Evolutionary conservation across 2,797 vertebrate genomes (phyloP), one percentile per base, ranked within the genome.

Genomic region (Nannoperca obscura): DNA sequence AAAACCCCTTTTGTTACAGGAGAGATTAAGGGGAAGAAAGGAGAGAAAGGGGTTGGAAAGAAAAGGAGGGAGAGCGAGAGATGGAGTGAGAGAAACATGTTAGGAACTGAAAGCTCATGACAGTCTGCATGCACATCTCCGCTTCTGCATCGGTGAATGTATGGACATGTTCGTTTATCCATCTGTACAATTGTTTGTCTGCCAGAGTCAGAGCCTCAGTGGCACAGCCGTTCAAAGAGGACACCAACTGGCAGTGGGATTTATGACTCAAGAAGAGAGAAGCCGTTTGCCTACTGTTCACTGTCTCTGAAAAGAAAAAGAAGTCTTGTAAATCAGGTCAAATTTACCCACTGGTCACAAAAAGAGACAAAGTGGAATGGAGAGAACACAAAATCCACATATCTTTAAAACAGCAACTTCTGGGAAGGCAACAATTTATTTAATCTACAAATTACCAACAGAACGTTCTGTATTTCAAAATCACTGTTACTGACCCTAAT

Each of bases 211-310:
- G 46, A 82, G 82, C 64, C 71, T 71, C 81, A 85, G 80, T 81
- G 76, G 65, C 83, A 71, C 87, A 90, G 88, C 90, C 89, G 88
- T 87, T 88, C 86, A 92, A 90, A 91, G 88, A 90, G 70, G 78
- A 85, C 73, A 85, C 90, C 86, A 88, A 88, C 81, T 87, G 88
- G 85, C 70, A 71, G 63, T 52, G 69, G 71, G 79, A 87, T 90
- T 88, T 85, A 75, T 73, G 78, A 86, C 60, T 81, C 1, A 0
- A 77, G 79, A 79, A 50, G 55, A 78, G 75, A 70, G 40, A 61
- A 74, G 78, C 30, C 27, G 15, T 80, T 86, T 27, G 61, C 34
- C 70, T 44, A 76, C 55, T 76, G 50, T 47, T 76, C 62, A 11
- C 61, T 40, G 52, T 46, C 72, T 57, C 24, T 34, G 40, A 77